Base-by-base conservation (phyloP, 2,113 vertebrate species). In the Nothocercus julius region DNA sequence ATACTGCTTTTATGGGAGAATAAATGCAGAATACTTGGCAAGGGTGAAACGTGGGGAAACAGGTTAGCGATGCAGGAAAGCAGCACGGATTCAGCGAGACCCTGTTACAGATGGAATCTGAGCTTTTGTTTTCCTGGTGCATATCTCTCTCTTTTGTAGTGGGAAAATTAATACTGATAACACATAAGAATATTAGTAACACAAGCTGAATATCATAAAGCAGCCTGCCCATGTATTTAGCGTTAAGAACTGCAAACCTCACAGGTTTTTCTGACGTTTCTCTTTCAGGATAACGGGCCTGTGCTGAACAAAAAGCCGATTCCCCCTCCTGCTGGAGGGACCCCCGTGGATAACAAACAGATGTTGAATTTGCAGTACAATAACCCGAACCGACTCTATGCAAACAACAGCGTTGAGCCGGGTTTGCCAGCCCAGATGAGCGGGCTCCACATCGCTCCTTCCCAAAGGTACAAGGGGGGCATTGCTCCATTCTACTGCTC, bases 401-500 rank as follows among this genome's bases (percentile, higher is more conserved):
- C 78, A 2, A 98, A 97, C 94, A 97, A 92, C 96, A 98, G 98
- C 32, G 96, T 95, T 3, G 98, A 99, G 68, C 32, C 96, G 10
- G 93, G 86, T 21, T 97, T 99, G 59, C 98, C 98, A 0, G 97
- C 96, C 94, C 99, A 99, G 96, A 98, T 99, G 98, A 97, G 98
- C 6, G 91, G 97, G 51, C 98, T 99, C 81, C 98, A 98, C 77
- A 97, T 99, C 87, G 85, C 98, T 63, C 93, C 98, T 82, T 93
- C 98, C 44, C 97, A 98, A 86, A 99, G 99, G 99, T 99, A 97
- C 21, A 87, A 16, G 12, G 42, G 68, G 24, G 11, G 11, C 7
- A 8, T 22, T 44, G 2, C 18, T 20, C 27, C 25, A 25, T 20
- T 38, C 19, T 30, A 15, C 49, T 36, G 18, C 34, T 54, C 25